Base-by-base conservation (phyloP, 2,888 invertebrate species). In the Plagodis dolabraria region DNA sequence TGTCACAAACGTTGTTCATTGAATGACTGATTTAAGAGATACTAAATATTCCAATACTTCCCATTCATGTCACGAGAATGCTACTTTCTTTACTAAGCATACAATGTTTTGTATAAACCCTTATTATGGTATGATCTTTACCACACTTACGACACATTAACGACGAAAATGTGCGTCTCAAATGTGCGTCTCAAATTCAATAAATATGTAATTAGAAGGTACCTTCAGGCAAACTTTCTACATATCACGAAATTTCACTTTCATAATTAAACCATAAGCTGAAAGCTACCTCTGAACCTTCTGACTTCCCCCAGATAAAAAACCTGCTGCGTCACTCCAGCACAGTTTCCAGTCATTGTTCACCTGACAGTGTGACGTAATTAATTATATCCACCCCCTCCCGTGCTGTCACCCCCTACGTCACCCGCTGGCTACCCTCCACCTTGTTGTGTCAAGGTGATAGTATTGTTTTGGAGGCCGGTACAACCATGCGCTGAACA, bases 341-440 rank as follows among this genome's bases (percentile, higher is more conserved):
- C 66, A 65, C 83, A 78, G 76, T 75, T 78, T 72, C 75, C 75
- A 78, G 80, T 87, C 89, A 89, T 89, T 89, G 89, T 88, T 86
- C 90, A 92, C 90, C 91, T 92, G 91, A 89, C 91, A 91, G 80
- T 82, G 81, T 76, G 74, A 74, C 72, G 82, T 90, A 84, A 90
- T 91, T 90, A 91, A 91, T 91, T 89, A 91, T 82, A 63, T 65
- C 75, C 73, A 64, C 71, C 74, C 70, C 70, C 68, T 60, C 64
- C 53, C 57, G 11, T 1, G 38, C 42, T 63, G 53, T 47, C 65
- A 58, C 68, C 69, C 69, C 74, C 68, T 71, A 70, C 72, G 57
- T 53, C 59, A 60, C 66, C 70, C 64, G 61, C 65, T 66, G 68
- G 45, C 12, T 46, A 42, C 43, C 59, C 72, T 70, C 68, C 63